Base-by-base conservation (phyloP, 2,888 invertebrate genomes). In the Girardia tigrina region DNA sequence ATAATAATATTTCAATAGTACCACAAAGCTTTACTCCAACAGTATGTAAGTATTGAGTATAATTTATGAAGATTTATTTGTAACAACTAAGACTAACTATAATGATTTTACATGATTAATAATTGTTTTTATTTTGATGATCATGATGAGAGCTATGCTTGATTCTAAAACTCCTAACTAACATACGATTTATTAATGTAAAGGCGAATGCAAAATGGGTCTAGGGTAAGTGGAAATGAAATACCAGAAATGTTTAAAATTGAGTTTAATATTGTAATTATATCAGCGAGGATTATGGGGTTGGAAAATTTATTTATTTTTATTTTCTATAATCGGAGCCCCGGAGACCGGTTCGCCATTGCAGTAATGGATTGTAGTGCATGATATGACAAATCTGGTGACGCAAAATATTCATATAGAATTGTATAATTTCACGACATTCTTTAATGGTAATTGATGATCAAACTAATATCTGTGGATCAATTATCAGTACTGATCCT, bases 11-110 rank as follows among this genome's bases (percentile, higher is more conserved):
- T 12, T 36, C 16, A 36, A 8, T 36, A 12, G 36, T 56, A n/a
- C 6, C 23, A 56, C 20, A 16, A 56, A 4, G n/a, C 4, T 20
- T 56, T 20, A 4, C 6, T 23, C 56, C 56, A 56, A 56, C n/a
- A 20, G 56, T 56, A 56, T 56, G 56, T 56, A 56, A 56, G 56
- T 56, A 56, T 56, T 56, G 36, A 36, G 36, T 36, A 36, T 12
- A 12, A 36, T 36, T 36, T 12, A 36, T 56, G n/a, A 56, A 56
- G 20, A 23, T 56, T 56, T 56, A 56, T 20, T 16, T 56, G n/a
- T 4, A 6, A 12, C n/a, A 8, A 16, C n/a, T 12, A 16, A 56
- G 23, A 56, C 56, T 56, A 56, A 56, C n/a, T n/a, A 56, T 12
- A 20, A 12, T 2, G n/a, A 6, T n/a, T 12, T 8, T 12, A 8